These are phyloP conservation scores for Limnephilus auricula DNA, from an alignment of 2,888 invertebrate species.

Conservation along the genomic window DNA sequence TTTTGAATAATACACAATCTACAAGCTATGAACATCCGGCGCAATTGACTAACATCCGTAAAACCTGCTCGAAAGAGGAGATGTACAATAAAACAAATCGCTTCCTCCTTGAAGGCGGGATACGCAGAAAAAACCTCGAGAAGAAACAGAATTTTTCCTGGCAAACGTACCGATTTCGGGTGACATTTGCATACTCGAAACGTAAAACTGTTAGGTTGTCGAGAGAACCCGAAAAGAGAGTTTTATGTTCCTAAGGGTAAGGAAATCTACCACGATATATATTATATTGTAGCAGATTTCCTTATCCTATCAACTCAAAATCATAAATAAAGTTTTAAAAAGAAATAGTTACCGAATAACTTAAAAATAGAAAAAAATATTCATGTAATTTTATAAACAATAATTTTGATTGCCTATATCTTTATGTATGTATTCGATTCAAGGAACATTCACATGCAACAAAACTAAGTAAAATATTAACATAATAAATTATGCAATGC, in stretches of 20 bases:
- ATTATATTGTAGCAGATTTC: too few relatives aligned
- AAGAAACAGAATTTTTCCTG: constrained; percentile 49
- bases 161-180: constrained; percentile 54
- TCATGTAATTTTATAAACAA: too few relatives aligned
- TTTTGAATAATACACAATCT: constrained; percentile 49
- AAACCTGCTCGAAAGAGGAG: constrained; percentile 19
- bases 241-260: background rate
- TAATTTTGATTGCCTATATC: too few relatives aligned
- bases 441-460: too few relatives aligned
- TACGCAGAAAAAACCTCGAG: constrained; percentile 51
- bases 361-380: too few relatives aligned
- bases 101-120: constrained; percentile 35
- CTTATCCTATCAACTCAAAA: too few relatives aligned
- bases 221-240: background rate
- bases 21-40: constrained; percentile 51
- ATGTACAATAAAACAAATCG: constrained; percentile 37
- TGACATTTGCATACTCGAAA: constrained; percentile 57
- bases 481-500: too few relatives aligned
- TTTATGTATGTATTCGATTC: too few relatives aligned
- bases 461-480: too few relatives aligned
- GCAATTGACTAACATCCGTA: constrained; percentile 29
- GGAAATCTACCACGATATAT: background rate
- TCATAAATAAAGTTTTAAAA: too few relatives aligned
- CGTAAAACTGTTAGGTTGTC: constrained; percentile 42
- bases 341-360: too few relatives aligned